Conservation (phyloP, 2,888 invertebrate species). For the Meteorus cinctellus region DNA sequence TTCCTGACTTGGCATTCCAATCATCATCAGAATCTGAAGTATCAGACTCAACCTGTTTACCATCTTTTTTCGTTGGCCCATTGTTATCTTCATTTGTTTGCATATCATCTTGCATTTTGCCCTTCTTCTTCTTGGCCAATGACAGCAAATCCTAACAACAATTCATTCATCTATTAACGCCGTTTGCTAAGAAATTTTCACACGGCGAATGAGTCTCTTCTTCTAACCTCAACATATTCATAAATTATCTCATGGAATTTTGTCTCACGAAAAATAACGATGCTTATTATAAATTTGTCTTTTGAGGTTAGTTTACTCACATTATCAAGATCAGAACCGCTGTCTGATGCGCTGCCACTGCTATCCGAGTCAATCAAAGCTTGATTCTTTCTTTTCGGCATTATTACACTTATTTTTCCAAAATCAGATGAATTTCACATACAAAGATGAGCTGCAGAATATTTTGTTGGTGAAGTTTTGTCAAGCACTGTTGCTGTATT, state of each 20-base stretch:
- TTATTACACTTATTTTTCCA: conserved; percentile 67
- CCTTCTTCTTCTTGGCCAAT: conserved; percentile 86
- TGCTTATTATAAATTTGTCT: conserved; percentile 1
- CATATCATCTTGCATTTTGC: conserved; percentile 70
- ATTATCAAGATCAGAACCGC: conserved; percentile 87
- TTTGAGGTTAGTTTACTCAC: conserved; percentile 76
- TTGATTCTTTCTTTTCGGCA: conserved; percentile 90
- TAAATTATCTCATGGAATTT: background rate
- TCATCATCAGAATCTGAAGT: conserved; percentile 76
- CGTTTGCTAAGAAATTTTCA: background rate
- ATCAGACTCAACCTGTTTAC: conserved; percentile 73
- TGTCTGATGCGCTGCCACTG: conserved; percentile 81
- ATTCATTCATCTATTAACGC: background rate
- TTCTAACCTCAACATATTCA: background rate
- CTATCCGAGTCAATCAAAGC: conserved; percentile 88
- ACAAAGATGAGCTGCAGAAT: too few relatives aligned
- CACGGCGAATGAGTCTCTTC: too few relatives aligned
- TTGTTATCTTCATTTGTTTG: conserved; percentile 67
- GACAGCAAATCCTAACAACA: conserved; percentile 83
- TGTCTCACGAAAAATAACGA: background rate
- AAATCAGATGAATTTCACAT: background rate
- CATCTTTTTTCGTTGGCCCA: conserved; percentile 59
- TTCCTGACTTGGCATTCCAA: conserved; percentile 73
- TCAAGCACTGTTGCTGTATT: background rate
- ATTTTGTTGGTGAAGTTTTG: too few relatives aligned